phyloP scores from a whole-genome alignment of 2,888 invertebrate species.

The Amphimallon solstitiale region DNA sequence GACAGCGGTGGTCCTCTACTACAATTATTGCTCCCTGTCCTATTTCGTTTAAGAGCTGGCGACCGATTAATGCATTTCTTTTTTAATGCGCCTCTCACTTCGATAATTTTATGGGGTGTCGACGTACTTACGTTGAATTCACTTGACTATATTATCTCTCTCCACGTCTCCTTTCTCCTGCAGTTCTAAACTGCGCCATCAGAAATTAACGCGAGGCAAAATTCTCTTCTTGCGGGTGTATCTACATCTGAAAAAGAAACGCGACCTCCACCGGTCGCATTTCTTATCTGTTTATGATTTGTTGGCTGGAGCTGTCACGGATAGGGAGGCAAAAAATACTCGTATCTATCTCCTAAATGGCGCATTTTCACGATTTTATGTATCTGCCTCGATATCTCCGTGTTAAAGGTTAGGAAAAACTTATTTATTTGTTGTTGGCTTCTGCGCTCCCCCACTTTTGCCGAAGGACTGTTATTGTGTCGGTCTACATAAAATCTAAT shows the following conservation, averaged over 20 bases:
- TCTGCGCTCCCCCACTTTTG: not conserved
- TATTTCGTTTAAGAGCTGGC: conserved; percentile 58
- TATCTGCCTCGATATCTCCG: conserved; percentile 29
- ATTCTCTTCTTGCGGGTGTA: conserved; percentile 44
- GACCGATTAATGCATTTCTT: conserved; percentile 59
- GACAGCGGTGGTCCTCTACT: conserved; percentile 42
- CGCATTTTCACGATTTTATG: conserved; percentile 39
- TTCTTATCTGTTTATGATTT: conserved; percentile 57
- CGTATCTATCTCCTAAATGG: conserved; percentile 37
- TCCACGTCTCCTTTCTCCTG: conserved; percentile 34
- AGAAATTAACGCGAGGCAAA: conserved; percentile 49
- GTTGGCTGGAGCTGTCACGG: conserved; percentile 47
- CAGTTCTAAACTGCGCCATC: conserved; percentile 41
- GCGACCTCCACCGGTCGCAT: conserved; percentile 29
- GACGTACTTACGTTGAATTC: conserved; percentile 54
- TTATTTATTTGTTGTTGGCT: conserved; percentile 25
- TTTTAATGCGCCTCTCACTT: conserved; percentile 54
- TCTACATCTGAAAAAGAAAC: conserved; percentile 7
- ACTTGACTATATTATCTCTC: conserved; percentile 52
- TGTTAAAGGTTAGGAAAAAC: conserved; percentile 34
- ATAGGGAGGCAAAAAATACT: conserved; percentile 37
- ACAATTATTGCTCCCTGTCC: conserved; percentile 44
- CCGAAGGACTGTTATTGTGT: conserved; percentile 1
- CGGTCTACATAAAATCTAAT: not conserved
- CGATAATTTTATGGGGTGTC: conserved; percentile 58